phyloP scores from a whole-genome alignment of 2,113 vertebrate genomes.

The Bufo gargarizans region DNA sequence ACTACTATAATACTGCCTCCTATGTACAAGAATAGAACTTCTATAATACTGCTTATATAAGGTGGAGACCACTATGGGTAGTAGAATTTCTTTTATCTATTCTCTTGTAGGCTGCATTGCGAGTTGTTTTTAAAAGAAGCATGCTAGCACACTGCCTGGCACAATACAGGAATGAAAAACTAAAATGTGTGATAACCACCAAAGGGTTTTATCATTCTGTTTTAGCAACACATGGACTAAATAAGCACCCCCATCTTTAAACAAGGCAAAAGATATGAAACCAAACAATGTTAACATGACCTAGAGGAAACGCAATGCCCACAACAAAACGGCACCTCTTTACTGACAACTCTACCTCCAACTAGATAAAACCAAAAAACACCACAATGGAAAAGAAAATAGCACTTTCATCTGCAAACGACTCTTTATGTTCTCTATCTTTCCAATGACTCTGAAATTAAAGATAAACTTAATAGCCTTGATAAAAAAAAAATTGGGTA shows the following conservation, averaged over 20 bases:
- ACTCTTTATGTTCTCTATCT: too few relatives aligned
- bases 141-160: background rate
- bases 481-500: too few relatives aligned
- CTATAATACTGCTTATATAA: background rate
- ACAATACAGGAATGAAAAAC: slow-evolving; percentile 16
- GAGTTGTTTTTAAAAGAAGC: background rate
- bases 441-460: too few relatives aligned
- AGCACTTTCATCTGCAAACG: background rate
- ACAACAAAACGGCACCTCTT: background rate
- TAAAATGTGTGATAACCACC: slow-evolving; percentile 7
- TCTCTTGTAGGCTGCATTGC: background rate
- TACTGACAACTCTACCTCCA: background rate
- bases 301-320: background rate
- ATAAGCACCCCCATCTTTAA: background rate
- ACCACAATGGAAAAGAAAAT: background rate
- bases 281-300: background rate
- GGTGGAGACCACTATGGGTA: too few relatives aligned
- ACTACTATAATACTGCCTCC: slow-evolving; percentile 8
- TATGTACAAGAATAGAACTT: background rate
- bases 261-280: background rate
- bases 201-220: slow-evolving; percentile 20
- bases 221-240: background rate
- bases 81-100: background rate
- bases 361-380: background rate
- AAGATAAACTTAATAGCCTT: too few relatives aligned